Base-by-base conservation (phyloP, 2,888 invertebrate species). In the Ligdia adustata region DNA sequence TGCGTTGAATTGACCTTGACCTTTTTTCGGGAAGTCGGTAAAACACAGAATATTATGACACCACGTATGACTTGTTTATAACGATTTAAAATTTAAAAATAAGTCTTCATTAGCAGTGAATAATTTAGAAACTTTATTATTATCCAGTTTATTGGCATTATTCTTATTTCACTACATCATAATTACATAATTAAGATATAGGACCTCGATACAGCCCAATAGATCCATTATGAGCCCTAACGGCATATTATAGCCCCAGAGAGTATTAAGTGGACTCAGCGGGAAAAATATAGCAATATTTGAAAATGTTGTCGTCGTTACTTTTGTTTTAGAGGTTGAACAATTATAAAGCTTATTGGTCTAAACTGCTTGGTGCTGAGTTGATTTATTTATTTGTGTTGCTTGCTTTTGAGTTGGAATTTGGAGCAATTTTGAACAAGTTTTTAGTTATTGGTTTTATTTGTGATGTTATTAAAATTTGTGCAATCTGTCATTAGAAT, bases 121-220 rank as follows among this genome's bases (percentile, higher is more conserved):
- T 35, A 9, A 26, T 22, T 34, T 7, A 34, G 5, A 26, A 7
- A 15, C 3, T 20, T 24, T 37, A 24, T 37, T 33, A n/a, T n/a
- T n/a, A n/a, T 9, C 9, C 14, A 9, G 6, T 13, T 12, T 12
- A 24, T 16, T 26, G 9, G 13, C 40, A 14, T 38, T 62, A 42
- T 62, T 66, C 69, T 66, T 68, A 66, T 75, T 72, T 70, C 59
- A 71, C 71, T 64, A 66, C 69, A 67, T 69, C n/a, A n/a, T n/a
- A n/a, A n/a, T n/a, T n/a, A 65, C 68, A 76, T 80, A 83, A 84
- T 85, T 84, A 84, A 84, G 84, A 83, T 83, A 74, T 69, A 69
- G 55, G 52, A 52, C 56, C 55, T 60, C 64, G 79, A 79, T 81
- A 78, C 57, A 55, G 45, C 60, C 62, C 65, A 55, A 74, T 72